phyloP scores from a whole-genome alignment of 2,113 vertebrate species.

The Halichoeres trimaculatus region DNA sequence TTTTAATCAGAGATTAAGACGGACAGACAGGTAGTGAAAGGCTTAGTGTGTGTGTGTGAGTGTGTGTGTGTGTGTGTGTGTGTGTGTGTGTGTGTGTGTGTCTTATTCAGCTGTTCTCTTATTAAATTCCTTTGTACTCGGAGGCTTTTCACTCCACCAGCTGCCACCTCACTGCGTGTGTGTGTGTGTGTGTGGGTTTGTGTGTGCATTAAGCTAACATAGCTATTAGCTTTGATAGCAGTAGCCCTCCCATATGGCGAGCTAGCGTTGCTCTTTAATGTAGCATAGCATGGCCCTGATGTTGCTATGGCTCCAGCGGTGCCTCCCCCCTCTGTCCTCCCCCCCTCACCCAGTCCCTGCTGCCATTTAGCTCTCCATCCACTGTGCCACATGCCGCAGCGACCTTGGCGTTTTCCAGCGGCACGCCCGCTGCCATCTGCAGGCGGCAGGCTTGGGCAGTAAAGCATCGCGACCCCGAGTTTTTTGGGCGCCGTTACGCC shows the following conservation, averaged over 20 bases:
- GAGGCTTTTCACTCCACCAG: slow-evolving; percentile 73
- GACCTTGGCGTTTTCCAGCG: slow-evolving; percentile 81
- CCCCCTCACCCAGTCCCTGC: slow-evolving; percentile 29
- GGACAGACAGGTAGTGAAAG: background rate
- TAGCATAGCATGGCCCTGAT: slow-evolving; percentile 74
- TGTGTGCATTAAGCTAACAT: slow-evolving; percentile 67
- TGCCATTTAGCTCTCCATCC: slow-evolving; percentile 77
- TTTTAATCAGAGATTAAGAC: background rate
- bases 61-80: background rate
- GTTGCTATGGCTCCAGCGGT: slow-evolving; percentile 68
- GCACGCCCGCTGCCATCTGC: slow-evolving; percentile 83
- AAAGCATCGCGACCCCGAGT: slow-evolving; percentile 83
- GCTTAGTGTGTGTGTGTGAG: slow-evolving; percentile 7
- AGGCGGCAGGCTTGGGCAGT: slow-evolving; percentile 84
- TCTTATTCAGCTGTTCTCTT: slow-evolving; percentile 66
- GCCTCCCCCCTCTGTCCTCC: slow-evolving; percentile 9
- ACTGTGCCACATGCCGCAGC: slow-evolving; percentile 69
- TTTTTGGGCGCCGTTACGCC: slow-evolving; percentile 80
- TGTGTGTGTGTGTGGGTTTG: slow-evolving; percentile 25
- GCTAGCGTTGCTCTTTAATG: slow-evolving; percentile 72
- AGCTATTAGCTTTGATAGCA: slow-evolving; percentile 76
- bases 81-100: slow-evolving; percentile 19
- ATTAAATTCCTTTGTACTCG: slow-evolving; percentile 76
- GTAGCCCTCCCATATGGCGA: slow-evolving; percentile 71
- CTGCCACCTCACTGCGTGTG: no score